phyloP scores from a whole-genome alignment of 2,888 invertebrate genomes.

The Anorthoa munda region DNA sequence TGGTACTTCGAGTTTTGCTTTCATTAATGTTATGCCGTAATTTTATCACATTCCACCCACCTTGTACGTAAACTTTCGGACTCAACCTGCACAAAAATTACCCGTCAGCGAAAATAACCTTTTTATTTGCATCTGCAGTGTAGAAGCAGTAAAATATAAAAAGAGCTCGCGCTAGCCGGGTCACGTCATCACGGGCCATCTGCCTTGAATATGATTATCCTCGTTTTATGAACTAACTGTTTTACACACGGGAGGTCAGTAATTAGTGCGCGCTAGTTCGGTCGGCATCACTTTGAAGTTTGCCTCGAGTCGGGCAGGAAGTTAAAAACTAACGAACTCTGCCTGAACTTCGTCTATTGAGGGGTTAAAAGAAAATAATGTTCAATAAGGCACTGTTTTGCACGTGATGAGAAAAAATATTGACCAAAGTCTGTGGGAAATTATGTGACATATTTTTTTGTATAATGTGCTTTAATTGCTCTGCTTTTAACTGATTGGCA shows the following conservation, averaged over 20 bases:
- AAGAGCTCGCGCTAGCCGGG: slow-evolving; percentile 33
- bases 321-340: slow-evolving; percentile 45
- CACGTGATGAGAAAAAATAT: neutral
- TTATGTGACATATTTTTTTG: neutral
- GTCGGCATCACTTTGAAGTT: slow-evolving; percentile 33
- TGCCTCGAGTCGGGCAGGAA: slow-evolving; percentile 30
- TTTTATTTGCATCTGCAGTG: slow-evolving; percentile 32
- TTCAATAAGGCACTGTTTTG: slow-evolving; percentile 7
- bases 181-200: slow-evolving; percentile 54
- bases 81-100: neutral
- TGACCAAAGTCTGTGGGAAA: neutral
- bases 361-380: slow-evolving; percentile 26
- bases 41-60: neutral
- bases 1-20: no score
- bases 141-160: slow-evolving; percentile 30
- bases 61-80: neutral
- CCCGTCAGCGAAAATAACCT: slow-evolving; percentile 13
- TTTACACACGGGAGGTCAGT: slow-evolving; percentile 53
- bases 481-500: neutral
- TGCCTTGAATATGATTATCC: slow-evolving; percentile 60
- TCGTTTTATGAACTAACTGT: slow-evolving; percentile 59
- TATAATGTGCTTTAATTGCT: neutral
- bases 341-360: slow-evolving; percentile 21
- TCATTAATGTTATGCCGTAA: no score
- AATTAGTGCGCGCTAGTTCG: slow-evolving; percentile 53